Evolutionary conservation across 2,113 vertebrate species (phyloP).

Genomic region (Urocitellus parryii): DNA sequence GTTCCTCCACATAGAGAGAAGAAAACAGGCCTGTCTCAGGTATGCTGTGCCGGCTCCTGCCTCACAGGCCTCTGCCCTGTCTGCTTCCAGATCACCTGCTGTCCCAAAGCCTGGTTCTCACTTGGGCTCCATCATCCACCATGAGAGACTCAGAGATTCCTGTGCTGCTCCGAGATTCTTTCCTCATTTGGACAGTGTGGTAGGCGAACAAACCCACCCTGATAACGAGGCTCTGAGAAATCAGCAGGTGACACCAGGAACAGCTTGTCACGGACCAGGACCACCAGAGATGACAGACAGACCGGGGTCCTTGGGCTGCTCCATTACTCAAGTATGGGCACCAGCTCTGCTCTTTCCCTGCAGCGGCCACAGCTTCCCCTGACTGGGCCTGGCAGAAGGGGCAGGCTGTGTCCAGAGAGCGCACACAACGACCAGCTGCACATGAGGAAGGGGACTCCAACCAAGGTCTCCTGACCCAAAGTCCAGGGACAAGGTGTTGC

Average conservation of each 20-base stretch:
- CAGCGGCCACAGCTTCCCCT: rapidly evolving
- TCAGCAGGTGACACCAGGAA: too few relatives aligned
- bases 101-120: too few relatives aligned
- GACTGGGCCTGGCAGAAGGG: rapidly evolving
- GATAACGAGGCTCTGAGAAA: rapidly evolving
- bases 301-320: rapidly evolving
- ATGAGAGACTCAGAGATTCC: background rate
- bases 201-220: rapidly evolving
- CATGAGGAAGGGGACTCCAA: background rate
- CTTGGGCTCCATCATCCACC: background rate
- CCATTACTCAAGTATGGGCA: rapidly evolving
- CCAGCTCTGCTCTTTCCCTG: rapidly evolving
- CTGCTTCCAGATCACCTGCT: too few relatives aligned
- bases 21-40: background rate
- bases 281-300: too few relatives aligned
- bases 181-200: too few relatives aligned
- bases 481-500: background rate
- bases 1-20: rapidly evolving
- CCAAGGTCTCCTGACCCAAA: background rate
- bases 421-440: rapidly evolving
- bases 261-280: too few relatives aligned
- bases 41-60: rapidly evolving
- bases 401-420: background rate
- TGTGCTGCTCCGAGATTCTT: rapidly evolving
- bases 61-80: background rate